Evolutionary conservation across 2,797 vertebrate genomes (phyloP).

Genomic region (Numenius phaeopus): DNA sequence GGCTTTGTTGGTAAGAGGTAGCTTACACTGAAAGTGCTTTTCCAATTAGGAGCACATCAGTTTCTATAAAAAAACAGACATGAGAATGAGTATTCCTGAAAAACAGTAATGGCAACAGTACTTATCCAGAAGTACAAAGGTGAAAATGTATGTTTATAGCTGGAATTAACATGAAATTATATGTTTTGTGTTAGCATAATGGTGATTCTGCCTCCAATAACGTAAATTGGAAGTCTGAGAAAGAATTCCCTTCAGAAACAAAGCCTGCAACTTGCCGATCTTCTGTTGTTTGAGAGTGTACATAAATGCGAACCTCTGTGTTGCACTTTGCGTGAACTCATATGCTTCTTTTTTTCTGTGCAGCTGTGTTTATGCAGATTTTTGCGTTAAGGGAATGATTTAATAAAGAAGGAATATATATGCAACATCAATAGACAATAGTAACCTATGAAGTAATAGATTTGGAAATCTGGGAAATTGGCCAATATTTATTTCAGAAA

Average conservation of each 20-base stretch:
- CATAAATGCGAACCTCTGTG: background rate
- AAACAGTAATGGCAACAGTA: background rate
- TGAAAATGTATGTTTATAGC: background rate
- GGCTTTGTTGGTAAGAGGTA: background rate
- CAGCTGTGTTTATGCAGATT: background rate
- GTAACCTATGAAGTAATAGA: background rate
- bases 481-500: background rate
- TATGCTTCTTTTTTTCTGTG: background rate
- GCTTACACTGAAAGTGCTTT: background rate
- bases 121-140: background rate
- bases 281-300: background rate
- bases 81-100: background rate
- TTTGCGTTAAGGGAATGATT: background rate
- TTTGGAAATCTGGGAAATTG: background rate
- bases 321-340: background rate
- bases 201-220: background rate
- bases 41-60: background rate
- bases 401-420: background rate
- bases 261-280: background rate
- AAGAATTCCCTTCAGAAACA: background rate
- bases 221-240: background rate
- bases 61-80: background rate
- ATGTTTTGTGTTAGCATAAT: background rate
- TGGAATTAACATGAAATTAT: background rate
- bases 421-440: background rate